A percentile compares a stretch with the other conserved stretches of the same genome.
These are phyloP conservation scores for Gonocerus acuteangulatus DNA, from an alignment of 2,888 invertebrate genomes.

Conservation along the genomic window DNA sequence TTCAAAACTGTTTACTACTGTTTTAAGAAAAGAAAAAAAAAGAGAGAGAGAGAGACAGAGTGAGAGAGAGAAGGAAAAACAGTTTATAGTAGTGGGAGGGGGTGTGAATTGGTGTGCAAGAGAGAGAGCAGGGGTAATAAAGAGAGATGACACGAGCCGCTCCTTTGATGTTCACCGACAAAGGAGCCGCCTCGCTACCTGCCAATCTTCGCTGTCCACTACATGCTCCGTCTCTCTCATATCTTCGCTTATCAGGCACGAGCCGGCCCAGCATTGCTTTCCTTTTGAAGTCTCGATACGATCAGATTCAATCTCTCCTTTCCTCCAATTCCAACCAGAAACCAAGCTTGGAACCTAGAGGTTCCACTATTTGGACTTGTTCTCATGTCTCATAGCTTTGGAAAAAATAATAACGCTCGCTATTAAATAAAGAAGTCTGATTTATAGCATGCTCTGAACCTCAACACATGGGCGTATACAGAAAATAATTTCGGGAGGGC, in stretches of 20 bases:
- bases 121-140: not conserved
- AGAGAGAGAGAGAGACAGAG: not conserved
- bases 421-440: no score
- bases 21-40: not conserved
- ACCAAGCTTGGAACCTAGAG: no score
- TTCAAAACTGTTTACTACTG: not conserved
- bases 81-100: not conserved
- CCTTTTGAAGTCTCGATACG: not conserved
- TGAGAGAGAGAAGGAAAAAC: not conserved
- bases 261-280: not conserved
- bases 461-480: no score
- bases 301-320: no score
- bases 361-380: no score
- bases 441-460: no score
- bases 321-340: no score
- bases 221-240: not conserved
- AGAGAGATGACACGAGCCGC: not conserved
- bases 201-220: not conserved
- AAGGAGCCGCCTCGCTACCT: not conserved
- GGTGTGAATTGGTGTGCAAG: not conserved
- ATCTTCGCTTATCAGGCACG: not conserved
- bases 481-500: no score
- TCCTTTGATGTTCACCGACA: constrained; percentile 4
- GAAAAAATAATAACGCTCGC: no score
- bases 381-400: no score